These are phyloP conservation scores for Dipodomys stephensi DNA, from an alignment of 2,113 vertebrate genomes.

Conservation along the genomic window DNA sequence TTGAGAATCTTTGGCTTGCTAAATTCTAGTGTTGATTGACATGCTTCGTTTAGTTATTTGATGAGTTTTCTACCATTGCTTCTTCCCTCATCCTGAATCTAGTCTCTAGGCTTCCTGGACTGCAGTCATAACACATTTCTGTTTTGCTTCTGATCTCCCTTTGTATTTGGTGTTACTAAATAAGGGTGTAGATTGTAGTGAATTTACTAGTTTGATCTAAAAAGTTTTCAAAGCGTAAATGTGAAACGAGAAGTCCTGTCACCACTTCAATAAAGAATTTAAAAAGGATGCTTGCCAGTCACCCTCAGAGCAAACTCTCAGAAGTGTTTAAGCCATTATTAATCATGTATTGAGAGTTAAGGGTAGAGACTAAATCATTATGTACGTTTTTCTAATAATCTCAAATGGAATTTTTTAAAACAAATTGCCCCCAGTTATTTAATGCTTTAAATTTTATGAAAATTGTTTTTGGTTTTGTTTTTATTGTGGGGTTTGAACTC, in stretches of 20 bases:
- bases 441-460: background rate
- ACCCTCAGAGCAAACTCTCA: background rate
- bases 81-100: background rate
- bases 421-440: background rate
- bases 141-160: background rate
- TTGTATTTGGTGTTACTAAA: background rate
- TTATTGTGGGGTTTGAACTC: no score
- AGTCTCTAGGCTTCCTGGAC: background rate
- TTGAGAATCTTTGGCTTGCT: background rate
- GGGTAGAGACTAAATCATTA: background rate
- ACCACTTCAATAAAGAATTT: background rate
- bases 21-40: background rate
- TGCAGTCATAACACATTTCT: background rate
- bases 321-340: background rate
- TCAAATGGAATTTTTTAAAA: background rate
- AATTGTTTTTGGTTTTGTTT: no score
- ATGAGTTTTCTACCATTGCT: background rate
- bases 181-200: background rate
- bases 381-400: background rate
- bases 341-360: background rate
- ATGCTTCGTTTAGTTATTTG: background rate
- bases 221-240: background rate
- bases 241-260: background rate
- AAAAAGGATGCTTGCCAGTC: background rate
- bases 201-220: background rate